Percentiles rank a stretch among this genome's conserved stretches.
phyloP scores from a whole-genome alignment of 1,140 invertebrate species.

The Nylanderia fulva region DNA sequence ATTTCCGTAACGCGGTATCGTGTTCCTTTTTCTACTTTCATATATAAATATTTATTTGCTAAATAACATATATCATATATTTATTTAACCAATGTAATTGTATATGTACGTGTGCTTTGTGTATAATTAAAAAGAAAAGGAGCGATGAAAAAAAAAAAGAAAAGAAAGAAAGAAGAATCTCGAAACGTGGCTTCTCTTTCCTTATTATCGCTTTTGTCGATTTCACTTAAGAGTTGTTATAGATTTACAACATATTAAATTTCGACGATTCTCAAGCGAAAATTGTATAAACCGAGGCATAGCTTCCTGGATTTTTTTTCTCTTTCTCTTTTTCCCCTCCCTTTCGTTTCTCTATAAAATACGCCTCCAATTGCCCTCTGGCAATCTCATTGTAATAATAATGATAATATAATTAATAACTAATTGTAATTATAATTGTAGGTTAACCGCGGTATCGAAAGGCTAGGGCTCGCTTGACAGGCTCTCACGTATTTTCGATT shows the following conservation, averaged over 20 bases:
- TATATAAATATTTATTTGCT: slow-evolving; percentile 65
- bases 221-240: slow-evolving; percentile 57
- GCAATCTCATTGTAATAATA: slow-evolving; percentile 67
- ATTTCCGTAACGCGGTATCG: slow-evolving; percentile 79
- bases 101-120: slow-evolving; percentile 58
- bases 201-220: slow-evolving; percentile 64
- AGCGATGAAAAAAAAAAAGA: slow-evolving; percentile 62
- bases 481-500: slow-evolving; percentile 36
- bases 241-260: slow-evolving; percentile 61
- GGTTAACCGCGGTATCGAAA: slow-evolving; percentile 77
- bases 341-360: slow-evolving; percentile 78
- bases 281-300: slow-evolving; percentile 65
- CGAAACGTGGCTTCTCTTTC: slow-evolving; percentile 77
- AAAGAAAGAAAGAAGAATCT: slow-evolving; percentile 79
- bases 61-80: slow-evolving; percentile 67
- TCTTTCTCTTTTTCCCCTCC: slow-evolving; percentile 59
- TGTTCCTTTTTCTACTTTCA: slow-evolving; percentile 67
- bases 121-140: slow-evolving; percentile 59
- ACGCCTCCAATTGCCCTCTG: slow-evolving; percentile 84
- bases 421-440: slow-evolving; percentile 65
- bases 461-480: slow-evolving; percentile 50
- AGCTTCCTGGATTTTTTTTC: slow-evolving; percentile 53
- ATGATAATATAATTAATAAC: slow-evolving; percentile 65
- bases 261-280: slow-evolving; percentile 65
- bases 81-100: slow-evolving; percentile 67